These are phyloP conservation scores for Drosophila peninsularis DNA, from an alignment of 2,888 invertebrate genomes.

Conservation along the genomic window DNA sequence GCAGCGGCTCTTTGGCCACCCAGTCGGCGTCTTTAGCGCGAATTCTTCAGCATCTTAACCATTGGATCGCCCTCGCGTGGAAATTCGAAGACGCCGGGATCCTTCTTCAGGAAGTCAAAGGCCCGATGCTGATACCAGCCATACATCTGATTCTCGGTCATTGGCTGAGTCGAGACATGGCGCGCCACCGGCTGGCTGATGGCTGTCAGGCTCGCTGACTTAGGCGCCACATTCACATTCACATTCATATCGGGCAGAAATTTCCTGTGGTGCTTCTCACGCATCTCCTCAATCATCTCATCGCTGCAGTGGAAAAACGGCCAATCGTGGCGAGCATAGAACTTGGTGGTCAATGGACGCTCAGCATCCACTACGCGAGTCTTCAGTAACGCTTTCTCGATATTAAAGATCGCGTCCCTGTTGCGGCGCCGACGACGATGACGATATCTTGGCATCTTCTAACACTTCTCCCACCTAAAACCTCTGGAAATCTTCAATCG, in stretches of 20 bases:
- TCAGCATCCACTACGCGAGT: slow-evolving; percentile 32
- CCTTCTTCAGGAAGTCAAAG: slow-evolving; percentile 46
- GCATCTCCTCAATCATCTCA: slow-evolving; percentile 37
- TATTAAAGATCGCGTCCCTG: too few species aligned
- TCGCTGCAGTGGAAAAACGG: slow-evolving; percentile 59
- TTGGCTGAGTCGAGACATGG: slow-evolving; percentile 48
- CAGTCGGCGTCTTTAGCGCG: background rate
- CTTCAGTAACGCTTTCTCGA: background rate
- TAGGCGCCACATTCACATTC: background rate
- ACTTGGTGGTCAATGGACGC: slow-evolving; percentile 61
- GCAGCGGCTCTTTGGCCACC: background rate
- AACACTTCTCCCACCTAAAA: background rate
- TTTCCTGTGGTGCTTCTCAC: slow-evolving; percentile 32
- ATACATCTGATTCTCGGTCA: slow-evolving; percentile 68
- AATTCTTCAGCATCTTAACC: slow-evolving; percentile 29
- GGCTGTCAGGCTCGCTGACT: background rate
- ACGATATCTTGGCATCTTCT: background rate
- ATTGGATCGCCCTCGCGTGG: slow-evolving; percentile 63
- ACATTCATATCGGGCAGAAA: background rate
- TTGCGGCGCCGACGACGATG: background rate
- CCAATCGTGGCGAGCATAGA: slow-evolving; percentile 72
- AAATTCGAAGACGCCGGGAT: slow-evolving; percentile 57
- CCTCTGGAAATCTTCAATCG: background rate
- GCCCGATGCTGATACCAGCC: slow-evolving; percentile 71
- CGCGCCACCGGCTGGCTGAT: slow-evolving; percentile 33